A percentile compares a stretch with the other conserved stretches of the same genome.
phyloP scores from a whole-genome alignment of 2,888 invertebrate species.

The Unio delphinus region DNA sequence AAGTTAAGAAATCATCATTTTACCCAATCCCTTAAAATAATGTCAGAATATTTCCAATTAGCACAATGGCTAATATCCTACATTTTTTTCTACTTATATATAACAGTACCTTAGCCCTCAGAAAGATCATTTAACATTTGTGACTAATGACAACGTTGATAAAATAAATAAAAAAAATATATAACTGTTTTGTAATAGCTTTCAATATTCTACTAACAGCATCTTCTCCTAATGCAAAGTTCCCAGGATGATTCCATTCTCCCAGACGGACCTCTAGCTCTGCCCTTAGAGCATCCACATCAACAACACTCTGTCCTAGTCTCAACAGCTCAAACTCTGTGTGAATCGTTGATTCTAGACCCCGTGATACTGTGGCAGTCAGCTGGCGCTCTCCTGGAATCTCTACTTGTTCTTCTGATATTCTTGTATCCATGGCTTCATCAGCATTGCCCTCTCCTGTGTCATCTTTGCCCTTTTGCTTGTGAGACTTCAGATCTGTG shows the following conservation, averaged over 20 bases:
- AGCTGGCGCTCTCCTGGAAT: constrained; percentile 80
- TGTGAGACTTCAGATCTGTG: too few species aligned
- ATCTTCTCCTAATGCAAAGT: constrained; percentile 59
- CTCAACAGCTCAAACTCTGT: constrained; percentile 74
- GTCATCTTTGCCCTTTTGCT: constrained; percentile 62
- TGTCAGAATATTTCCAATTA: too few species aligned
- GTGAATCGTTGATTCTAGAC: constrained; percentile 83
- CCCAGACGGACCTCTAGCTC: constrained; percentile 75
- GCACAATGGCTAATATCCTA: too few species aligned
- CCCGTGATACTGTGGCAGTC: constrained; percentile 80
- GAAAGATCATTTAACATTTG: too few species aligned
- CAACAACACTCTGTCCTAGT: constrained; percentile 53
- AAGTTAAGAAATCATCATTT: neutral
- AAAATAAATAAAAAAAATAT: neutral
- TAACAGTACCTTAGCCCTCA: too few species aligned
- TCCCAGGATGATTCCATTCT: constrained; percentile 69
- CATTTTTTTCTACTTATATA: too few species aligned
- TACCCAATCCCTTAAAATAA: too few species aligned
- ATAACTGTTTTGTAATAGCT: neutral
- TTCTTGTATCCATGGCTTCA: constrained; percentile 24
- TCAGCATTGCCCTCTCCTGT: constrained; percentile 41
- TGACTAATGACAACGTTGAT: too few species aligned
- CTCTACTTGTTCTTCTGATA: constrained; percentile 29
- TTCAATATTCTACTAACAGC: constrained; percentile 19
- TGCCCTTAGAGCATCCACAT: constrained; percentile 72